Conservation (phyloP, 2,797 vertebrate species). For the Danio tinwini region DNA sequence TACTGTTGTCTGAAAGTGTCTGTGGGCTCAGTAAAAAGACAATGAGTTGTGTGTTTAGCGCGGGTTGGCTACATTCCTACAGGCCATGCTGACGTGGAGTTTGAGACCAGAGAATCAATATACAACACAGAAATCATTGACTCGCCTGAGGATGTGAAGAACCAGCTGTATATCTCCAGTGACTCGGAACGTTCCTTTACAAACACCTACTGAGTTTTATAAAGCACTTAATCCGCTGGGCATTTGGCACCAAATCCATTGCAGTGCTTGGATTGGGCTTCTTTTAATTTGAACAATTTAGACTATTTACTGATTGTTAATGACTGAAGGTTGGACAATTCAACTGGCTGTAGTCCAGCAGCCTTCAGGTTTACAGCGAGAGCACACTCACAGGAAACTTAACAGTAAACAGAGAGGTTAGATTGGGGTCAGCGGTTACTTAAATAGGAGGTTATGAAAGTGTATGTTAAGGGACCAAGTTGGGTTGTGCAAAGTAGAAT, state of each 20-base stretch:
- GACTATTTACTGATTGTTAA: constrained; percentile 1
- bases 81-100: constrained; percentile 28
- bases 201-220: constrained; percentile 40
- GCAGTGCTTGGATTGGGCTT: background rate
- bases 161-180: constrained; percentile 34
- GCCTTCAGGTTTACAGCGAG: background rate
- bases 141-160: constrained; percentile 29
- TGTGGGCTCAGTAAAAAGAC: constrained; percentile 33
- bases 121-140: constrained; percentile 48
- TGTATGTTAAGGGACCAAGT: background rate
- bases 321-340: background rate
- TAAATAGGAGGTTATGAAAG: background rate
- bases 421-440: background rate
- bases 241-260: constrained; percentile 11
- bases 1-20: constrained; percentile 3
- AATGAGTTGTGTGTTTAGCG: constrained; percentile 39
- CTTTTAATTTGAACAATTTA: constrained; percentile 10
- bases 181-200: constrained; percentile 30
- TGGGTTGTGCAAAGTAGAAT: background rate
- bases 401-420: background rate
- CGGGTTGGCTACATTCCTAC: constrained; percentile 35
- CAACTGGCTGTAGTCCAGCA: background rate
- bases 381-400: background rate
- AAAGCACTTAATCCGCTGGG: constrained; percentile 30
- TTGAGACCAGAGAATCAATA: constrained; percentile 47